Conservation (phyloP, 1,140 invertebrate species). For the Ptiloglossa arizonensis region DNA sequence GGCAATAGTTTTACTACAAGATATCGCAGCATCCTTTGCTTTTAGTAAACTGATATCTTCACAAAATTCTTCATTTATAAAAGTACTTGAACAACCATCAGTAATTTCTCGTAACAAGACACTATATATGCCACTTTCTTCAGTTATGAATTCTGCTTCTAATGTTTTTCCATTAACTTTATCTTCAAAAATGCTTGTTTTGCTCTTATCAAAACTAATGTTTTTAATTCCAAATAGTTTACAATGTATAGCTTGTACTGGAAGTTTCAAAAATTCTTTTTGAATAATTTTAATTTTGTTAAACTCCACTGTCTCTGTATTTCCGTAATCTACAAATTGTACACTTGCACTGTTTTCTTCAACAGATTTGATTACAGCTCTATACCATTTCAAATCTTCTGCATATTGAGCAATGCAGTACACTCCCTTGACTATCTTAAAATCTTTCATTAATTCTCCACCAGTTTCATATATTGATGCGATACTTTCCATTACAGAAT, state of each 20-base stretch:
- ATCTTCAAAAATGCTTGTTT: conserved; percentile 25
- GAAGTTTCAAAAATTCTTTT: conserved; percentile 66
- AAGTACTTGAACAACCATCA: conserved; percentile 45
- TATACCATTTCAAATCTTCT: conserved; percentile 83
- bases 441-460: conserved; percentile 57
- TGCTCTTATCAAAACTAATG: neutral
- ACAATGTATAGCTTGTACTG: conserved; percentile 76
- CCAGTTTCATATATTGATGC: conserved; percentile 65
- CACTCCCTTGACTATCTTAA: conserved; percentile 45
- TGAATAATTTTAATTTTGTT: conserved; percentile 74
- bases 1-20: neutral
- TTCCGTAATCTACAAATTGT: conserved; percentile 84
- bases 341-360: conserved; percentile 73
- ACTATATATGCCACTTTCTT: conserved; percentile 70
- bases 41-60: conserved; percentile 61
- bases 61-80: conserved; percentile 75
- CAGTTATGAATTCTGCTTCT: conserved; percentile 73
- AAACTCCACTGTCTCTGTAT: conserved; percentile 69
- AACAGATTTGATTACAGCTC: conserved; percentile 80
- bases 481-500: conserved; percentile 77
- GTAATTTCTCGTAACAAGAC: conserved; percentile 68
- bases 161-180: conserved; percentile 57
- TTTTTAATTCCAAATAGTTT: conserved; percentile 69
- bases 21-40: conserved; percentile 54
- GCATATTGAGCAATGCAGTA: conserved; percentile 82